A percentile compares a stretch with the other conserved stretches of the same genome.
Conservation (phyloP, 2,113 vertebrate genomes). For the Heterochromis multidens region DNA sequence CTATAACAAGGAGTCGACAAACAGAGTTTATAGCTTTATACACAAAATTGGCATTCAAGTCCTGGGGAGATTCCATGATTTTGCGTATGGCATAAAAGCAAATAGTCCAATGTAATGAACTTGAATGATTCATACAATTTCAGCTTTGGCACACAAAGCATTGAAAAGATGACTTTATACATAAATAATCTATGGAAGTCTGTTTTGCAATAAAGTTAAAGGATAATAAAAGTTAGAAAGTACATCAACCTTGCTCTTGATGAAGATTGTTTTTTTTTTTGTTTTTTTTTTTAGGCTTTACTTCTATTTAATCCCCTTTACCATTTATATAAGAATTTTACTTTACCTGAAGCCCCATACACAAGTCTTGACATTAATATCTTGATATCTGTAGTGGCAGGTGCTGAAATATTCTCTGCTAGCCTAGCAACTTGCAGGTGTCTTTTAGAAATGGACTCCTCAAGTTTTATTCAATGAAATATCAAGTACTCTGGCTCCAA, state of each 20-base stretch:
- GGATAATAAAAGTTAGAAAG: neutral
- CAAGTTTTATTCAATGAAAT: slow-evolving; percentile 21
- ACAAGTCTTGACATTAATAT: neutral
- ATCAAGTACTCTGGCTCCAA: neutral
- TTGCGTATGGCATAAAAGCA: slow-evolving; percentile 19
- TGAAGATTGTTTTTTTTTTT: neutral
- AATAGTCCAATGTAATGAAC: neutral
- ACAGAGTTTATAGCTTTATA: slow-evolving; percentile 1
- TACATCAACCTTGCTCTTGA: neutral
- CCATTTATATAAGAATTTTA: neutral
- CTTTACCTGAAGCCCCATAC: neutral
- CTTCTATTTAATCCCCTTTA: neutral
- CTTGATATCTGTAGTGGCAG: neutral
- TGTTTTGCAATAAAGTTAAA: neutral
- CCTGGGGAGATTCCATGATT: slow-evolving; percentile 9
- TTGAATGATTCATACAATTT: neutral
- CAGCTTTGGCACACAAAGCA: neutral
- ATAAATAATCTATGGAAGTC: neutral
- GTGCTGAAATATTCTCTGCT: neutral
- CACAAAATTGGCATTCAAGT: slow-evolving; percentile 42
- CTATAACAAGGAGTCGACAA: slow-evolving; percentile 9
- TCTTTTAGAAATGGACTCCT: neutral
- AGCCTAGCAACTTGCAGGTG: neutral
- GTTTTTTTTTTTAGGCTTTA: neutral
- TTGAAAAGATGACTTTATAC: neutral